Evolutionary conservation across 2,797 vertebrate genomes (phyloP).

Genomic region (Valencia hispanica): DNA sequence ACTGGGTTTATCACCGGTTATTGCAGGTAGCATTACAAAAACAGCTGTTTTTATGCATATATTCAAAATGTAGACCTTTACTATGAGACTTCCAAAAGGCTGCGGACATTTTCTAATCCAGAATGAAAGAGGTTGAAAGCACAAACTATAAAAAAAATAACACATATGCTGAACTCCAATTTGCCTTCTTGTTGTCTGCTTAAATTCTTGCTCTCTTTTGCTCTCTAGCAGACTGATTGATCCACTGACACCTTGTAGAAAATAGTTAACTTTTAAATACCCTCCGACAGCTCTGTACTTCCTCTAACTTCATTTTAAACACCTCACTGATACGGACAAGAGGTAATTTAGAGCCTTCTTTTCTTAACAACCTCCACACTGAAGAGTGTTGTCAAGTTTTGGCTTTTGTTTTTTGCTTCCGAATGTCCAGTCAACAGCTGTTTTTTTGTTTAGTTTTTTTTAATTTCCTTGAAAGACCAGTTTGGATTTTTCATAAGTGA

Average conservation of each 20-base stretch:
- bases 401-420: no score
- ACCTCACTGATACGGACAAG: not conserved
- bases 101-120: not conserved
- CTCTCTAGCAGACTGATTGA: not conserved
- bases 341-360: not conserved
- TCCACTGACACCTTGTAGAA: not conserved
- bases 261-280: not conserved
- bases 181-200: not conserved
- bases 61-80: not conserved
- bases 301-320: not conserved
- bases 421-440: no score
- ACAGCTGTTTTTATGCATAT: not conserved
- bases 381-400: not conserved
- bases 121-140: not conserved
- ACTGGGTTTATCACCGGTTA: slow-evolving; percentile 4
- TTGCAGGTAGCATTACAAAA: no score
- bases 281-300: not conserved
- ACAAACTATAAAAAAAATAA: not conserved
- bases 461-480: not conserved
- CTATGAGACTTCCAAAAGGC: not conserved
- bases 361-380: not conserved
- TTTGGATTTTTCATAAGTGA: not conserved
- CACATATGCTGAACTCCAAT: not conserved
- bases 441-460: not conserved
- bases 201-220: not conserved